Percentiles rank a stretch among this genome's conserved stretches.
Conservation (phyloP, 2,113 vertebrate species). For the Seriola aureovittata region DNA sequence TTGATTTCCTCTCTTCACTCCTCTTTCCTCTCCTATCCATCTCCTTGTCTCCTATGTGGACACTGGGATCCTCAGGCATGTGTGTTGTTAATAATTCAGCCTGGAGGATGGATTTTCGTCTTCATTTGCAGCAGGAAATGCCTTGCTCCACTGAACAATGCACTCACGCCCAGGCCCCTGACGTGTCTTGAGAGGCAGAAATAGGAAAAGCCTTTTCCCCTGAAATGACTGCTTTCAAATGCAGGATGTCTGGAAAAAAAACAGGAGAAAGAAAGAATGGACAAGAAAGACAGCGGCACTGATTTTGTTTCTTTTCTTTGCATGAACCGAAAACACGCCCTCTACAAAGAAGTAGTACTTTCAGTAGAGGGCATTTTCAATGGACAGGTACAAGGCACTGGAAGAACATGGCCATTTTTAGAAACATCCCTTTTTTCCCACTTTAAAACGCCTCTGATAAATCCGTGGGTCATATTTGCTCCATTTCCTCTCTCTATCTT, state of each 20-base stretch:
- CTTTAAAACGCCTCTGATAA: conserved; percentile 33
- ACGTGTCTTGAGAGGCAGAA: conserved; percentile 50
- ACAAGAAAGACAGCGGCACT: conserved; percentile 33
- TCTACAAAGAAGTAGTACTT: conserved; percentile 22
- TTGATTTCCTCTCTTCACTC: conserved; percentile 24
- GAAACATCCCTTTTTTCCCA: conserved; percentile 13
- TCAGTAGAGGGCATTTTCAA: conserved; percentile 20
- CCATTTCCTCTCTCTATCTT: conserved; percentile 58
- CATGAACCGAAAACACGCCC: conserved; percentile 21
- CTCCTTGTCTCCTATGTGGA: conserved; percentile 39
- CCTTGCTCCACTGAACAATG: conserved; percentile 75
- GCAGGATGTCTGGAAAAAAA: conserved; percentile 24
- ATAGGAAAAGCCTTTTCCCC: conserved; percentile 50
- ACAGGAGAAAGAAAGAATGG: conserved; percentile 40
- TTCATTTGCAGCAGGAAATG: conserved; percentile 75
- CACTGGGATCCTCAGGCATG: conserved; percentile 48
- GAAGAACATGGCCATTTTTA: conserved; percentile 59
- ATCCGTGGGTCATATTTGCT: conserved; percentile 59
- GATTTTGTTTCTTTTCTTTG: conserved; percentile 57
- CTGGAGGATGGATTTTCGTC: conserved; percentile 70
- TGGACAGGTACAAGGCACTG: conserved; percentile 1
- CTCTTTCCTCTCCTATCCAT: background rate
- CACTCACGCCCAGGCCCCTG: conserved; percentile 55
- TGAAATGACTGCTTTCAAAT: conserved; percentile 52
- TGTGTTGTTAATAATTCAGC: conserved; percentile 79